Conservation (phyloP, 2,888 invertebrate genomes). For the Congeria kusceri region DNA sequence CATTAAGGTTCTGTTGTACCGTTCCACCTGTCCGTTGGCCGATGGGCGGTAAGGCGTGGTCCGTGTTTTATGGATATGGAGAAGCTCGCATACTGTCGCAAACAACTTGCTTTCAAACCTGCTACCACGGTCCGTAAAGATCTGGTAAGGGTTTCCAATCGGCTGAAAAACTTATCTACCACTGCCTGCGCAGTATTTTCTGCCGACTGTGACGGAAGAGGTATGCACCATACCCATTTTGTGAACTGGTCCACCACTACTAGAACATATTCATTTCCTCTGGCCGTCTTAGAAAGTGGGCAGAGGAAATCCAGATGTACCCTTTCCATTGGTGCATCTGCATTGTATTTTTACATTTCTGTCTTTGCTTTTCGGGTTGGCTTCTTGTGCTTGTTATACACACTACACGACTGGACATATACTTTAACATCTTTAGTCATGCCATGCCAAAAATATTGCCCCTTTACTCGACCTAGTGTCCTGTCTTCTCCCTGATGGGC, state of each 20-base stretch:
- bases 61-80: conserved; percentile 12
- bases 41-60: conserved; percentile 9
- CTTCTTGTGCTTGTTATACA: conserved; percentile 30
- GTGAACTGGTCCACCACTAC: conserved; percentile 32
- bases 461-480: conserved; percentile 13
- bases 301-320: conserved; percentile 43
- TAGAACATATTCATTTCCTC: conserved; percentile 17
- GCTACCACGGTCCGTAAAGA: conserved; percentile 6
- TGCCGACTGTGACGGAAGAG: conserved; percentile 13
- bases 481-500: conserved; percentile 30
- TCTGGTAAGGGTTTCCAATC: conserved; percentile 18
- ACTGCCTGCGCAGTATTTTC: conserved; percentile 17
- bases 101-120: conserved; percentile 31
- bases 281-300: conserved; percentile 14
- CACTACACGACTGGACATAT: conserved; percentile 14
- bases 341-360: conserved; percentile 89
- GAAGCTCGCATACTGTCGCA: conserved; percentile 7
- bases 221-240: conserved; percentile 35
- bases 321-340: conserved; percentile 87
- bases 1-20: neutral
- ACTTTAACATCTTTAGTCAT: conserved; percentile 18
- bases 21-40: conserved; percentile 2
- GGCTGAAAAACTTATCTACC: conserved; percentile 5
- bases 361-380: conserved; percentile 5
- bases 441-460: conserved; percentile 30